Base-by-base conservation (phyloP, 1,140 invertebrate species). In the Heliconius nattereri region DNA sequence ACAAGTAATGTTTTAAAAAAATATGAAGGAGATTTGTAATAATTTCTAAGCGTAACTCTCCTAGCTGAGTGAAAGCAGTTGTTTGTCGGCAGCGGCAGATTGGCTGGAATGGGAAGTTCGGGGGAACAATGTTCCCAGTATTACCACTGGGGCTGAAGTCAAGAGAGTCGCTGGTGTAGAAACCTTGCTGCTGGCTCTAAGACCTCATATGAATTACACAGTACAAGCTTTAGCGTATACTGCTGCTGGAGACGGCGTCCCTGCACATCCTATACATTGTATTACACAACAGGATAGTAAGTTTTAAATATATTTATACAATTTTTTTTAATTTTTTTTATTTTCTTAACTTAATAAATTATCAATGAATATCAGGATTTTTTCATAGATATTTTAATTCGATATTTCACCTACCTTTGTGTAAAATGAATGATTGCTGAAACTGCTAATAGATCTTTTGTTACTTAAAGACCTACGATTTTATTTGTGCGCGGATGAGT, bases 171-270 rank as follows among this genome's bases (percentile, higher is more conserved):
- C 97, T 11, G 97, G 96, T 81, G 95, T 96, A 16, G 97, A 98
- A 85, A 97, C 97, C 11, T 96, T 97, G 82, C 90, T 98, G 77
- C 96, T 97, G 81, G 96, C 97, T 0, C 87, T 98, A 45, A 95
- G 95, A 79, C 97, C 97, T 79, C 97, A 96, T 86, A 96, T 96
- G 35, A 97, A 97, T 90, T 98, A 98, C 91, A 98, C 97, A n/a
- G 95, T 98, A 45, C 96, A 97, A 83, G 97, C 98, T 0, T 89
- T 98, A 81, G 98, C 98, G 13, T 98, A 97, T 85, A 98, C 98
- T 0, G 95, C 96, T 16, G 97, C 97, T 1, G 98, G 98, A 0
- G 98, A 98, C 86, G 98, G 98, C 1, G 95, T 97, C 8, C 95
- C 97, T 74, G 98, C 97, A 85, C 91, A 94, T 75, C 96, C 97